Percentiles rank a stretch among this genome's conserved stretches.
Evolutionary conservation across 1,140 invertebrate genomes (phyloP).

Genomic region (Papilio polytes): DNA sequence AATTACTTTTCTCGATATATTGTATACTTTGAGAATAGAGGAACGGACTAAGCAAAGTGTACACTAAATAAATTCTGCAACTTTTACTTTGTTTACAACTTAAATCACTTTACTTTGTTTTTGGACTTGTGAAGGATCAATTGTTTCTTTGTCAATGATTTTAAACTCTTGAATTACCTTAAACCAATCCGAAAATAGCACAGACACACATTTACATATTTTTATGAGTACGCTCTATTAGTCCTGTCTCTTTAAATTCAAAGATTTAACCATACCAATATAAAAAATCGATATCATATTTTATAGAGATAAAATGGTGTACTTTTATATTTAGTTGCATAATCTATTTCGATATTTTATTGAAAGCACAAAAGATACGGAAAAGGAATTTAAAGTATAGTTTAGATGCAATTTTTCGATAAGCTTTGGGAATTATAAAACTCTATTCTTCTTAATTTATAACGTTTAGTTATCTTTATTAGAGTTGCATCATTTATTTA

Average conservation of each 20-base stretch:
- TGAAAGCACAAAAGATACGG: not conserved
- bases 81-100: not conserved
- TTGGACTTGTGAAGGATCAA: too few relatives aligned
- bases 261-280: not conserved
- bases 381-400: not conserved
- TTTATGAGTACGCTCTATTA: not conserved
- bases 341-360: not conserved
- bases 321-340: not conserved
- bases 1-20: conserved; percentile 15
- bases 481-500: not conserved
- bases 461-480: not conserved
- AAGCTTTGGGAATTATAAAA: not conserved
- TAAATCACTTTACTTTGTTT: not conserved
- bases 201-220: too few relatives aligned
- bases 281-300: not conserved
- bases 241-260: not conserved
- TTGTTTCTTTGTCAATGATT: not conserved
- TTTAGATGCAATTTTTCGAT: not conserved
- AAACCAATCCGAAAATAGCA: too few relatives aligned
- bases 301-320: not conserved
- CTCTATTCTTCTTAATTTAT: not conserved
- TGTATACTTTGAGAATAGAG: not conserved
- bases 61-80: not conserved
- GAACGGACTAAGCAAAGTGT: not conserved
- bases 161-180: too few relatives aligned